phyloP scores from a whole-genome alignment of 2,797 vertebrate species.

The Oreochromis grahami region DNA sequence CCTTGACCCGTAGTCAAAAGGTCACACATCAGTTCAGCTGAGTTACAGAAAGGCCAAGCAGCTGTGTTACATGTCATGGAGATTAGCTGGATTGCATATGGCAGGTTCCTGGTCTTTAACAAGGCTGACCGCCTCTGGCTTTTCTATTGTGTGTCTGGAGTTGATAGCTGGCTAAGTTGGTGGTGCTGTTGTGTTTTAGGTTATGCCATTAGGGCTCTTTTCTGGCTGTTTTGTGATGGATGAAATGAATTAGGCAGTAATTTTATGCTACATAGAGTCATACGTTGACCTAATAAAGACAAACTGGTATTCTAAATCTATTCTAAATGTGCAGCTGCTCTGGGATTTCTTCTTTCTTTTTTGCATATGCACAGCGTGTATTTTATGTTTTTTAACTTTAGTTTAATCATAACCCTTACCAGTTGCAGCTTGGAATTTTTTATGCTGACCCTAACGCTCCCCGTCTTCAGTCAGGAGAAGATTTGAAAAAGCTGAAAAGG shows the following conservation, averaged over 20 bases:
- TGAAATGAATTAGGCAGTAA: background rate
- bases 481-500: constrained; percentile 11
- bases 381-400: background rate
- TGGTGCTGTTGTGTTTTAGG: constrained; percentile 5
- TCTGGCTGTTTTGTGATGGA: background rate
- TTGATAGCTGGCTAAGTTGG: background rate
- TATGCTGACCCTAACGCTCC: background rate
- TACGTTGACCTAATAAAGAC: background rate
- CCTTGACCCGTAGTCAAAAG: background rate
- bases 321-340: background rate
- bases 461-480: background rate
- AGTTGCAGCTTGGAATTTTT: background rate
- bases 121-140: constrained; percentile 28
- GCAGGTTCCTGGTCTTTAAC: constrained; percentile 41
- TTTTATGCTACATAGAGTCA: background rate
- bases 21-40: constrained; percentile 31
- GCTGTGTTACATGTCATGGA: constrained; percentile 45
- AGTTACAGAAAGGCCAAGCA: constrained; percentile 4
- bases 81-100: constrained; percentile 47
- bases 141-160: constrained; percentile 18
- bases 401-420: background rate
- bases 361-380: background rate
- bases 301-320: background rate
- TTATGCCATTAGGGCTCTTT: background rate
- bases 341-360: background rate